phyloP scores from a whole-genome alignment of 2,113 vertebrate genomes.

The Urocynchramus pylzowi region DNA sequence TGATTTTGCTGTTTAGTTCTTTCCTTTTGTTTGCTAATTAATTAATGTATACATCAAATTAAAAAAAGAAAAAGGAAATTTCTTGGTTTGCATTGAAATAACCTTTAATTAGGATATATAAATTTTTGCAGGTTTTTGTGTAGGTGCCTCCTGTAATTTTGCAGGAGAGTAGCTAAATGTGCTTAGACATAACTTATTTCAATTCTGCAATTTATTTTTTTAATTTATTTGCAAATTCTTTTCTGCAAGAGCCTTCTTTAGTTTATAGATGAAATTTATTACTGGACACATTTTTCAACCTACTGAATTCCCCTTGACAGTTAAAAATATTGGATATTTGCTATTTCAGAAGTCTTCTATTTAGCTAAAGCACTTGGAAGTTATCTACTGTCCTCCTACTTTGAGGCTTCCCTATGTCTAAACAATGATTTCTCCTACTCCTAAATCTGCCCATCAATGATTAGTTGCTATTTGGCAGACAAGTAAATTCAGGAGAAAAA shows the following conservation, averaged over 20 bases:
- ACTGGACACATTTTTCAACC: slow-evolving; percentile 16
- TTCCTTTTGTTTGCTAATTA: slow-evolving; percentile 11
- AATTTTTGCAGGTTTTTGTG: not conserved
- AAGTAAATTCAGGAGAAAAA: not conserved
- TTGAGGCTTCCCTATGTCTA: not conserved
- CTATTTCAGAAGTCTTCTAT: not conserved
- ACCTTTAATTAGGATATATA: not conserved
- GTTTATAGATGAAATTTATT: not conserved
- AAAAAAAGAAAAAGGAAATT: not conserved
- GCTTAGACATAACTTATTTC: not conserved
- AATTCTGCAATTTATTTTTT: not conserved
- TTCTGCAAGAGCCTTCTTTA: not conserved
- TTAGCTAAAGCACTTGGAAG: not conserved
- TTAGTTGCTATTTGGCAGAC: not conserved
- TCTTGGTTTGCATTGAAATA: not conserved
- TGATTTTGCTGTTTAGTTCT: not conserved
- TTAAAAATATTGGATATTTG: not conserved
- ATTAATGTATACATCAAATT: not conserved
- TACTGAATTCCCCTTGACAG: not conserved
- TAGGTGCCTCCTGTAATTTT: not conserved
- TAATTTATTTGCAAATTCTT: no score
- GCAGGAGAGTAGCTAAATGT: not conserved
- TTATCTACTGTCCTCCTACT: not conserved
- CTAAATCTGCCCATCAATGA: not conserved
- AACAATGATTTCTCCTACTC: not conserved